These are phyloP conservation scores for Steinernema khuongi DNA, from an alignment of 1,140 invertebrate genomes.

Conservation along the genomic window DNA sequence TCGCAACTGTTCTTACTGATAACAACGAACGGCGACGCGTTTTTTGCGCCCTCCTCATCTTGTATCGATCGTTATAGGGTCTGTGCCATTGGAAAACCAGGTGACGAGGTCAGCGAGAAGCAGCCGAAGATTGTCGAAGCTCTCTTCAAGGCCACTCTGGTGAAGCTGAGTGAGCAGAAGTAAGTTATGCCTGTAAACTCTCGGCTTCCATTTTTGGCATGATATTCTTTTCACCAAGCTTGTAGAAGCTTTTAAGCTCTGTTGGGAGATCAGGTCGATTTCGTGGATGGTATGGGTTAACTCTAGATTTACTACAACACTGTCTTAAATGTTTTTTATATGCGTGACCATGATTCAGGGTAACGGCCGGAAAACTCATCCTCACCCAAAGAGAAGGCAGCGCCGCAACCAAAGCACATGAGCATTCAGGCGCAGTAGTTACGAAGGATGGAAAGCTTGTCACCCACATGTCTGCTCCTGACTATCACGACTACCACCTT, in stretches of 20 bases:
- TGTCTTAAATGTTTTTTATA: no score
- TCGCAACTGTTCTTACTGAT: neutral
- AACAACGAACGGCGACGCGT: neutral
- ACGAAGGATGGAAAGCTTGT: constrained; percentile 32
- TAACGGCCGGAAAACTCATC: constrained; percentile 34
- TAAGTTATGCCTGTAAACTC: no score
- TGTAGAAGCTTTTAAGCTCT: no score
- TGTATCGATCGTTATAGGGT: constrained; percentile 27
- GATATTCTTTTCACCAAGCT: no score
- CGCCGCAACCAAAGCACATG: constrained; percentile 31
- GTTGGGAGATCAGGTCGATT: no score
- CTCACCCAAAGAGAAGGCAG: constrained; percentile 37
- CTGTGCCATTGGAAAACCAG: constrained; percentile 29
- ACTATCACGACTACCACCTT: constrained; percentile 10
- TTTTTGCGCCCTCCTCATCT: neutral
- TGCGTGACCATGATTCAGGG: constrained; percentile 14
- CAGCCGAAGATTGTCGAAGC: constrained; percentile 32
- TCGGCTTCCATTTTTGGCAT: no score
- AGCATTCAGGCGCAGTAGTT: constrained; percentile 23
- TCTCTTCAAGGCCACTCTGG: constrained; percentile 32
- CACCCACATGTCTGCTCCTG: constrained; percentile 27
- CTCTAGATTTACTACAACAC: no score
- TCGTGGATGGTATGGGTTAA: no score
- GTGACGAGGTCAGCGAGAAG: neutral
- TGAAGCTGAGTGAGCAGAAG: constrained; percentile 29